Evolutionary conservation across 2,113 vertebrate genomes (phyloP).

Genomic region (Pygoscelis adeliae): DNA sequence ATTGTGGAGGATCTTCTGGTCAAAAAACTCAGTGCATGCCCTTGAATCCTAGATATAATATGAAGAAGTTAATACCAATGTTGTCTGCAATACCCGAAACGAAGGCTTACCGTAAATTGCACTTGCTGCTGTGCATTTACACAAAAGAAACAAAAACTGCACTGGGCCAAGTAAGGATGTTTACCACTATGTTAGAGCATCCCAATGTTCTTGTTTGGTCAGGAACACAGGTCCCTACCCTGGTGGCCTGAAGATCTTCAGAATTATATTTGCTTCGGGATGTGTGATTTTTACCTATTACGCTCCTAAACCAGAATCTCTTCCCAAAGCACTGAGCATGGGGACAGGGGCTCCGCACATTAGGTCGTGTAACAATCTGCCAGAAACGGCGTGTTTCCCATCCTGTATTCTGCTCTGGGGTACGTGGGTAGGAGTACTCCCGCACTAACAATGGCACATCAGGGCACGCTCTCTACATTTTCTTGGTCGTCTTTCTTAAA

Average conservation of each 20-base stretch:
- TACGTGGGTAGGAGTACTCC: accelerated
- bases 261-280: background rate
- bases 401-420: background rate
- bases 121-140: background rate
- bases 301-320: background rate
- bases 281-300: background rate
- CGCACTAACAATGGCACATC: background rate
- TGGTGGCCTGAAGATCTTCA: background rate
- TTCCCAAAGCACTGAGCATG: background rate
- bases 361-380: accelerated
- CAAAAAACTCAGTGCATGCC: background rate
- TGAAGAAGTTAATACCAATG: background rate
- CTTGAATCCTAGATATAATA: background rate
- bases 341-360: background rate
- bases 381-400: accelerated
- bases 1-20: background rate
- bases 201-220: background rate
- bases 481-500: background rate
- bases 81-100: background rate
- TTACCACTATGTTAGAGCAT: background rate
- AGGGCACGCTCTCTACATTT: background rate
- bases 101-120: background rate
- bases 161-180: background rate
- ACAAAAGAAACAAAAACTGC: background rate
- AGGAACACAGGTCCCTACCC: background rate